Evolutionary conservation across 2,797 vertebrate species (phyloP).

Genomic region (Spheniscus humboldti): DNA sequence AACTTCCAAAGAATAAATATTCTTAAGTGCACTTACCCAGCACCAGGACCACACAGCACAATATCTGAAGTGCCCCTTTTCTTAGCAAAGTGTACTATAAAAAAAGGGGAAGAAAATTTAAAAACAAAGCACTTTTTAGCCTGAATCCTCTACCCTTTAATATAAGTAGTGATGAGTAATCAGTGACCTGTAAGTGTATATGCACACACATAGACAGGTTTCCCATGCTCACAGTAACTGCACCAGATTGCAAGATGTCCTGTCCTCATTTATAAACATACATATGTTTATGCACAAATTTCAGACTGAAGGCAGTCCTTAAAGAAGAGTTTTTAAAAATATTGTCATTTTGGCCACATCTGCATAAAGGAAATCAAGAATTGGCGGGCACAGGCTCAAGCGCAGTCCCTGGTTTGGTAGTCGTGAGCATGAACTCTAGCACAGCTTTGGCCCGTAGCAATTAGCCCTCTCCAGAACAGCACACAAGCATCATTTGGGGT

Average conservation of each 20-base stretch:
- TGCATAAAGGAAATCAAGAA: not conserved
- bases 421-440: not conserved
- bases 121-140: not conserved
- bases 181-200: not conserved
- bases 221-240: not conserved
- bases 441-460: fast-evolving
- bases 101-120: not conserved
- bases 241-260: not conserved
- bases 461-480: not conserved
- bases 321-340: not conserved
- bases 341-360: not conserved
- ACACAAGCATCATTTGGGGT: too few relatives aligned
- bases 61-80: slow-evolving; percentile 57
- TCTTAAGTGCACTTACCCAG: slow-evolving; percentile 62
- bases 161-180: not conserved
- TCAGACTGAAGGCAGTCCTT: not conserved
- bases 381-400: not conserved
- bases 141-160: not conserved
- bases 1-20: not conserved
- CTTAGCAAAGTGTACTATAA: slow-evolving; percentile 7
- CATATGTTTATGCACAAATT: not conserved
- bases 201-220: not conserved
- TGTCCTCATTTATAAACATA: not conserved
- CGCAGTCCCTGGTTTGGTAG: not conserved
- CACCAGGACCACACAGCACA: slow-evolving; percentile 64